Conservation (phyloP, 2,113 vertebrate species). For the Rhinopomastus cyanomelas region DNA sequence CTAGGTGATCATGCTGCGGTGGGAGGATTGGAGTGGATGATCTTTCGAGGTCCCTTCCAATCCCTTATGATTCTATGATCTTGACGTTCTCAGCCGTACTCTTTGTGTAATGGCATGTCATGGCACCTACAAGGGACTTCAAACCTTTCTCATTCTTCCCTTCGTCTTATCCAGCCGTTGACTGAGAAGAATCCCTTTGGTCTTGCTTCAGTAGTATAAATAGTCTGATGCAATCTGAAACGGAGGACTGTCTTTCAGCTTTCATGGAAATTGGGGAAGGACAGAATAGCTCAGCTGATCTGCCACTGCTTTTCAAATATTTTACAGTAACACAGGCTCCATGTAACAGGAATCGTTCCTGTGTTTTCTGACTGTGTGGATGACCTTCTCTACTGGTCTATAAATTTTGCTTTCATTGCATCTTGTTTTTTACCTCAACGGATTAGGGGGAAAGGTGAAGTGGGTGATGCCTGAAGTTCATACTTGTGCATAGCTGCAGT, state of each 20-base stretch:
- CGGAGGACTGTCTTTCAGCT: neutral
- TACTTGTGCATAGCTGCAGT: neutral
- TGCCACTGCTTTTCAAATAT: neutral
- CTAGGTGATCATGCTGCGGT: too few relatives aligned
- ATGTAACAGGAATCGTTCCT: neutral
- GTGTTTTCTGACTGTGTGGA: neutral
- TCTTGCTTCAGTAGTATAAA: slow-evolving; percentile 12
- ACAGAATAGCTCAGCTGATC: neutral
- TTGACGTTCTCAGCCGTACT: slow-evolving; percentile 15
- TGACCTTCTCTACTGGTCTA: neutral
- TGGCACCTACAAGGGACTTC: neutral
- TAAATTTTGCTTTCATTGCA: neutral
- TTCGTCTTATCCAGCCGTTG: slow-evolving; percentile 1
- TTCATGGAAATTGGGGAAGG: neutral
- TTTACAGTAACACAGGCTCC: neutral
- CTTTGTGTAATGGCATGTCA: slow-evolving; percentile 1
- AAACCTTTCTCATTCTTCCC: neutral
- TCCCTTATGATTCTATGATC: too few relatives aligned
- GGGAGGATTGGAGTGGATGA: too few relatives aligned
- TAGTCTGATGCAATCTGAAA: neutral
- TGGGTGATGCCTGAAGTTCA: neutral
- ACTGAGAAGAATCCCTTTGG: slow-evolving; percentile 8
- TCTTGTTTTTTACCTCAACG: neutral
- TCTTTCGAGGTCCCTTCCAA: too few relatives aligned
- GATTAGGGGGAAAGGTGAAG: neutral